Base-by-base conservation (phyloP, 2,888 invertebrate species). In the Pyrgus malvae region DNA sequence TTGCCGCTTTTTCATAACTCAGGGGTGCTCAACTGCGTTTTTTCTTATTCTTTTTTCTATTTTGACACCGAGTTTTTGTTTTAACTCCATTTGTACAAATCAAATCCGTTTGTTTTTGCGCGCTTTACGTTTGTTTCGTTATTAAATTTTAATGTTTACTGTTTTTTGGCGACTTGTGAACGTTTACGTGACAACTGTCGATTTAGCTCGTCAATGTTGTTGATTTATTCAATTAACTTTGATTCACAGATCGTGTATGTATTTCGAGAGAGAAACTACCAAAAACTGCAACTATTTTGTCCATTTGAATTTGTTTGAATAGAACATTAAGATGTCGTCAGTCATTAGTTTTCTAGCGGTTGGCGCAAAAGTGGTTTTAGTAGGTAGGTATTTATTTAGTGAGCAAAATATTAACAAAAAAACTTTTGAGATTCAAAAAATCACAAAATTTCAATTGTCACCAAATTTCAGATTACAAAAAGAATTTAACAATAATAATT, bases 11-110 rank as follows among this genome's bases (percentile, higher is more conserved):
- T 84, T 83, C 79, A 76, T 67, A 57, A 55, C 57, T 51, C 83
- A 84, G 82, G 78, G 80, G 80, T 74, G 78, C 74, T 60, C 62
- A 73, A 77, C 78, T 55, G 33, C 11, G 41, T 78, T 78, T 72
- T 58, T 41, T 25, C 7, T 51, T 42, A 54, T 9, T 63, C n/a
- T 68, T 70, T 66, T 68, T 64, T 59, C 49, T 49, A 48, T 54
- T 55, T 55, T 53, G 38, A 50, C 35, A 50, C 51, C 60, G 25
- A 21, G 33, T 54, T 41, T 54, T 48, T 41, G 4, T 25, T 14
- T 17, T 40, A 41, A 46, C 41, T 21, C 54, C 41, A 54, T 54
- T 54, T 54, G 54, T 54, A 54, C 54, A 11, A 54, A 54, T 54
- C 54, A 48, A 33, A 33, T 31, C 25, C 41, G 41, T 27, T 17